Base-by-base conservation (phyloP, 2,797 vertebrate genomes). In the Perdix hodgsoniae region DNA sequence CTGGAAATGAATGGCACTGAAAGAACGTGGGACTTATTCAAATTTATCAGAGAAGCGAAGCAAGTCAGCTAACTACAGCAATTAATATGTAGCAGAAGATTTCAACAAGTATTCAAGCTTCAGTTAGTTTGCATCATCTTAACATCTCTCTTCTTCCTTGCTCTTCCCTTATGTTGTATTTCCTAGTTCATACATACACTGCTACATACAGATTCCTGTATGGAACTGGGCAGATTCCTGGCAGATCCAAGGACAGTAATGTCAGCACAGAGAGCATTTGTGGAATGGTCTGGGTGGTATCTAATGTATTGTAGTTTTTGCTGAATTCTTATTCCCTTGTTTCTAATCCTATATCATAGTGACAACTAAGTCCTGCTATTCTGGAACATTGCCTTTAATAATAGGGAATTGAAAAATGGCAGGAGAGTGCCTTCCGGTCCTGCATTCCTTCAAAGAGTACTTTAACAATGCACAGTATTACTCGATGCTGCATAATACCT, bases 71-170 rank as follows among this genome's bases (percentile, higher is more conserved):
- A 81, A 47, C 64, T 61, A 29, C 10, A 67, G 66, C 56, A 74
- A 66, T 44, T 65, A 47, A 79, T 84, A 79, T 27, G 22, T 23
- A 66, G 69, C 54, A 93, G 49, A 64, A 91, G 50, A 24, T 45
- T 52, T 42, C 77, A 47, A 83, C 70, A 80, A 86, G 73, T 54
- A 93, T 76, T 94, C 81, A 95, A 77, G 79, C 61, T 70, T 83
- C 23, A 45, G 71, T 50, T 69, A 78, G 69, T 86, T 83, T 83
- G 27, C 16, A 1, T 79, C 86, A 69, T 60, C 27, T 89, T 37
- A 50, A 82, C 63, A 26, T 52, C 72, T 67, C 26, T 18, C 17
- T 54, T 71, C 37, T 94, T 40, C 26, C 44, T 78, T 90, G 21
- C 35, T 67, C 17, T 70, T 78, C 24, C 22, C 27, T 70, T 57